phyloP scores from a whole-genome alignment of 2,888 invertebrate species.

The Liposcelis brunnea region DNA sequence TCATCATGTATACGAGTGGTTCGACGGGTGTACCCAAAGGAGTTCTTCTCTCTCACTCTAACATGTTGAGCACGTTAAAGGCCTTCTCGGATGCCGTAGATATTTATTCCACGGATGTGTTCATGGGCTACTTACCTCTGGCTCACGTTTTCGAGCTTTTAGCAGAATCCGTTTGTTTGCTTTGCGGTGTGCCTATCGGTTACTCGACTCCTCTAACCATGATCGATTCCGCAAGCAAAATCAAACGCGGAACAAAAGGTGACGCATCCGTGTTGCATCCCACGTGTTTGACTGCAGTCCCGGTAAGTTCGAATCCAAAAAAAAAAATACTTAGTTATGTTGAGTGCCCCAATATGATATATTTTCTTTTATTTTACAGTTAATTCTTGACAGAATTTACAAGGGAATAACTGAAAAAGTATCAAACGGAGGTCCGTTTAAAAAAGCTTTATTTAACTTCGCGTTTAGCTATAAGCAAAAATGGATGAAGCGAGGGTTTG shows the following conservation, averaged over 20 bases:
- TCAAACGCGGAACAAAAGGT: conserved; percentile 85
- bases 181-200: conserved; percentile 74
- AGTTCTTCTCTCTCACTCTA: conserved; percentile 63
- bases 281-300: conserved; percentile 91
- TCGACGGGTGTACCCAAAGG: conserved; percentile 94
- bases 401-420: conserved; percentile 95
- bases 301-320: conserved; percentile 40
- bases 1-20: conserved; percentile 98
- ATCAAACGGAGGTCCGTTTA: conserved; percentile 57
- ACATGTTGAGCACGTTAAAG: conserved; percentile 62
- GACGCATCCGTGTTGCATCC: conserved; percentile 84
- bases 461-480: conserved; percentile 83
- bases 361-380: conserved; percentile 31
- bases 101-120: conserved; percentile 55
- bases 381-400: conserved; percentile 92
- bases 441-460: conserved; percentile 78
- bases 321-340: neutral
- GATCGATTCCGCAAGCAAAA: conserved; percentile 84
- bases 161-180: conserved; percentile 31
- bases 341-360: neutral
- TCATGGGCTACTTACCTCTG: conserved; percentile 89
- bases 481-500: conserved; percentile 68
- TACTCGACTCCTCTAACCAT: conserved; percentile 92
- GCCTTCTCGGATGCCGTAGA: conserved; percentile 63
- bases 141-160: conserved; percentile 94